phyloP scores from a whole-genome alignment of 2,888 invertebrate species.

The Halocaridina rubra region DNA sequence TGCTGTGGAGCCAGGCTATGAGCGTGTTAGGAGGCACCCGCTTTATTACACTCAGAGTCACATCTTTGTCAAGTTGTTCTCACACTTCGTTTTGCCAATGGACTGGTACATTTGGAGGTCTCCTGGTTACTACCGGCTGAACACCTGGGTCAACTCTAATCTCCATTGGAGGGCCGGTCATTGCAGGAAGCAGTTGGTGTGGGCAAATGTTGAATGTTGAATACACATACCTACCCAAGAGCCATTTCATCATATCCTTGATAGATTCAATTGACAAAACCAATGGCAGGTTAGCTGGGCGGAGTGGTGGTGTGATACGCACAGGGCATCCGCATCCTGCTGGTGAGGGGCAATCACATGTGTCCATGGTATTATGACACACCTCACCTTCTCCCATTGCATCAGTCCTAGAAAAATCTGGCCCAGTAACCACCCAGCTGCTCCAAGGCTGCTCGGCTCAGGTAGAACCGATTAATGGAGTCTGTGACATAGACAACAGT shows the following conservation, averaged over 20 bases:
- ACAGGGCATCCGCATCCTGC: neutral
- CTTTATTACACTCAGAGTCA: neutral
- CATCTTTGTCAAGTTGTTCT: neutral
- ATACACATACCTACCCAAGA: neutral
- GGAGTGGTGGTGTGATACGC: neutral
- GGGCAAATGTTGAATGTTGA: constrained; percentile 1
- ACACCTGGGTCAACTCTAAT: neutral
- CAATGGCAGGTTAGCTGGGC: no score
- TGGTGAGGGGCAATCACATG: neutral
- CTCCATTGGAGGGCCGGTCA: neutral
- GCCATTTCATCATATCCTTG: neutral
- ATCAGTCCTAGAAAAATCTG: constrained; percentile 20
- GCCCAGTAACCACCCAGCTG: constrained; percentile 14
- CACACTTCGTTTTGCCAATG: neutral
- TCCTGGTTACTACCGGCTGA: neutral
- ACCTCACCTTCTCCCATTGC: neutral
- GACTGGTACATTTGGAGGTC: neutral
- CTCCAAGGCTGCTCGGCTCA: no score
- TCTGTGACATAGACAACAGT: neutral
- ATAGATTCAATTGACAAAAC: no score
- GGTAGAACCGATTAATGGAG: no score
- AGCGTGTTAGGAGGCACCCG: neutral
- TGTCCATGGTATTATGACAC: neutral
- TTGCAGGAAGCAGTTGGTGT: neutral
- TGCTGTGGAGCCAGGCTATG: neutral